Evolutionary conservation across 2,113 vertebrate genomes (phyloP).

Genomic region (Mus spicilegus): DNA sequence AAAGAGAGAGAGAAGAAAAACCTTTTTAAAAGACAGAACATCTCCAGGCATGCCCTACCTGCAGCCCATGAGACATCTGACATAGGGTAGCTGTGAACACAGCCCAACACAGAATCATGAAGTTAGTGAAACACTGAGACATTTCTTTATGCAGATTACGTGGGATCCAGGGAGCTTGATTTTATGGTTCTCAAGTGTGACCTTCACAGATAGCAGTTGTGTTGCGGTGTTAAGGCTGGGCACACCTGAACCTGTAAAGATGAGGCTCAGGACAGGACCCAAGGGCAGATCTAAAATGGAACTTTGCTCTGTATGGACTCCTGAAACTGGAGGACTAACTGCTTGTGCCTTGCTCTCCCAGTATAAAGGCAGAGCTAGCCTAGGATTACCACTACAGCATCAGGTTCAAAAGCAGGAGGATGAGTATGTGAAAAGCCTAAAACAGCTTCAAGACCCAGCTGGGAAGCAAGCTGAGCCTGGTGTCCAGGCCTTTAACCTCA

Average conservation of each 20-base stretch:
- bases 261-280: neutral
- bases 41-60: neutral
- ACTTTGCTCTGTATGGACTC: neutral
- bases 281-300: neutral
- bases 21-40: neutral
- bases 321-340: neutral
- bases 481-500: neutral
- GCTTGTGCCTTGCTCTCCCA: neutral
- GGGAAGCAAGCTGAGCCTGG: neutral
- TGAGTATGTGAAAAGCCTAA: neutral
- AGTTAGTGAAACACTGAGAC: neutral
- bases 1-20: too few relatives aligned
- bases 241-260: neutral
- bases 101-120: neutral
- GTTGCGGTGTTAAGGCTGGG: neutral
- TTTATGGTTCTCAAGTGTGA: neutral
- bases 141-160: neutral
- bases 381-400: neutral
- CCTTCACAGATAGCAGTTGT: too few relatives aligned
- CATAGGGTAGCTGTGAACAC: neutral
- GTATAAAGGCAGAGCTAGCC: neutral
- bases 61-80: neutral
- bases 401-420: neutral
- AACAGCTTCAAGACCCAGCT: conserved; percentile 21
- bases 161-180: neutral